Base-by-base conservation (phyloP, 1,140 invertebrate species). In the Semibalanus balanoides region DNA sequence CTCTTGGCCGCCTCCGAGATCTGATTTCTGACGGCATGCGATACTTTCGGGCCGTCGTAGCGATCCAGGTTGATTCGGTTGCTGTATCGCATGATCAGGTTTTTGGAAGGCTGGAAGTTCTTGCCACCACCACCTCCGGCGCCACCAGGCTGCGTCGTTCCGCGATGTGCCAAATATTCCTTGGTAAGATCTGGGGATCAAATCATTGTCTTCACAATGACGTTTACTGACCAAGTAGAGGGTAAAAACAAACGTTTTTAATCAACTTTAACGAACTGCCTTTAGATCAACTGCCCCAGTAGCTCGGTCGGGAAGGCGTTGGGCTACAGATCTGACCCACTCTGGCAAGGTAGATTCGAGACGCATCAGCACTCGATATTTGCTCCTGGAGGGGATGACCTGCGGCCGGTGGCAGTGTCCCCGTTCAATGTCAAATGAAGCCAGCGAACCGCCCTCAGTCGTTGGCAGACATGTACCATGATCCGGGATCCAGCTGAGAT, bases 11-110 rank as follows among this genome's bases (percentile, higher is more conserved):
- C 75, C 81, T 81, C 40, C 79, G 31, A 30, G 9, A 22, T 35
- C 27, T 70, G 76, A 31, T 31, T 71, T 73, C 51, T 80, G 79
- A 80, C 73, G 75, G 74, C 30, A 51, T 73, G 71, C 79, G 76
- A 76, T 69, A 73, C 64, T 76, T 29, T 3, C 80, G 73, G 27
- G 77, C 77, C 17, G 35, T 74, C 31, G 25, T 74, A 31, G 35
- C 35, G 31, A 25, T 74, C 73, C 35, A 40, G 25, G 35, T 74
- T 40, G 51, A 64, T 64, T 3, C 51, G 51, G 22, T 64, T 14
- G 51, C 51, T 64, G 51, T 64, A 64, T 7, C 51, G 51, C 51
- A 64, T 64, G 7, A 64, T 64, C 9, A 64, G 51, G 51, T 64
- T 64, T 25, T 64, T 64, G 9, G 51, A 64, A 1, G 51, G 51